Evolutionary conservation across 2,888 invertebrate species (phyloP), one percentile per base, ranked within the genome.

Genomic region (Dolichopus griseipennis): DNA sequence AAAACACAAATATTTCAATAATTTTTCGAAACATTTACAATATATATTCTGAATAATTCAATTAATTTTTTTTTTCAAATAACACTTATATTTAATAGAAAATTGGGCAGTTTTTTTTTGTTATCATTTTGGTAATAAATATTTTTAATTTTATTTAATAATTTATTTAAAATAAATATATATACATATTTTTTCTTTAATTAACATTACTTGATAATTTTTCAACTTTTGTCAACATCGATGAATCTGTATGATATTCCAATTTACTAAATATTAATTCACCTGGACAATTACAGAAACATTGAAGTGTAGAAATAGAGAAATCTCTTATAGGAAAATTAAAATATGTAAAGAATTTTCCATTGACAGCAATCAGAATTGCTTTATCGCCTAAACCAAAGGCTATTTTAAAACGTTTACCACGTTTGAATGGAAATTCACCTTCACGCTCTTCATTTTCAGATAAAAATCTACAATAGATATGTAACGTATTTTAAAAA

Each of bases 391-490:
- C 79, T 52, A 79, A 74, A 9, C 80, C 80, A 61, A 81, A 81
- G 2, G 80, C 80, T 43, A 81, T 79, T 72, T 78, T 80, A 43
- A 81, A 81, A 6, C 78, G 73, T 66, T 79, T 80, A 20, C 81
- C 81, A 3, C 81, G 78, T 43, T 76, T 75, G 67, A 81, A 81
- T 2, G 81, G 81, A 70, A 81, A 81, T 70, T 81, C 80, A 0
- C 80, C 80, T 68, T 78, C 79, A 22, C 78, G 79, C 72, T 81
- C 80, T 71, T 81, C 79, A 70, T 81, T 81, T 7, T 78, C 78
- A 0, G 68, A 21, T 52, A 77, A 74, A 65, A 78, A 81, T 64
- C 80, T 80, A 64, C 1, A 68, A 68, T 62, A 20, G 18, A 20
- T n/a, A n/a, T 61, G n/a, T 20, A 61, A 20, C 8, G 6, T 18